Evolutionary conservation across 2,113 vertebrate genomes (phyloP), one percentile per base, ranked within the genome.

Genomic region (Alosa alosa): DNA sequence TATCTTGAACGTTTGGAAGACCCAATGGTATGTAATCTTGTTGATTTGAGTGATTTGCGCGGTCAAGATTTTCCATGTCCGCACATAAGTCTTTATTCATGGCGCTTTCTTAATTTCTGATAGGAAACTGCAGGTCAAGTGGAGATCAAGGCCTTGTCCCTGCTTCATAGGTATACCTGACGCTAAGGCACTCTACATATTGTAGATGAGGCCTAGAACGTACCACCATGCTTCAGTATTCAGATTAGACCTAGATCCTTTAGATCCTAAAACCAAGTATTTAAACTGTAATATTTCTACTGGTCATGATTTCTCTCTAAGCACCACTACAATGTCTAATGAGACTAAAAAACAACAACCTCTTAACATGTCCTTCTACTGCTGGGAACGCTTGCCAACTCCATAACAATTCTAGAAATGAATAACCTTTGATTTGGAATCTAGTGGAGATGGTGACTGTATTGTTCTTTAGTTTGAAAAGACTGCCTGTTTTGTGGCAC

Each of bases 61-160:
- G 2, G 45, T 83, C 36, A 45, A 18, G 57, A 7, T 20, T 18
- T 84, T 10, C 1, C 5, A 11, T 47, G 25, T 6, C 8, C 22
- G 6, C 20, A 39, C 60, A 36, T 45, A 47, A 18, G 25, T 31
- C 46, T 78, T 68, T 82, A 6, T 82, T 84, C 86, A 10, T 88
- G 11, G 5, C 72, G 4, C 72, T 45, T n/a, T 17, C 45, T 87
- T 82, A 64, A 75, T 6, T 86, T 22, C 75, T 6, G 86, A 20
- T 86, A 99, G 98, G 98, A 99, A 94, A 98, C 96, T 10, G 97
- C 97, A 92, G 98, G 98, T 49, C 97, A 98, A 84, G 95, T 99
- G 94, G 98, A 99, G 93, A 97, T 99, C 90, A 97, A 94, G 90
- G 98, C 97, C 75, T 94, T 99, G 90, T 98, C 98, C 41, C 87